Evolutionary conservation across 2,797 vertebrate genomes (phyloP), one percentile per base, ranked within the genome.

Genomic region (Pseudochirops cupreus): DNA sequence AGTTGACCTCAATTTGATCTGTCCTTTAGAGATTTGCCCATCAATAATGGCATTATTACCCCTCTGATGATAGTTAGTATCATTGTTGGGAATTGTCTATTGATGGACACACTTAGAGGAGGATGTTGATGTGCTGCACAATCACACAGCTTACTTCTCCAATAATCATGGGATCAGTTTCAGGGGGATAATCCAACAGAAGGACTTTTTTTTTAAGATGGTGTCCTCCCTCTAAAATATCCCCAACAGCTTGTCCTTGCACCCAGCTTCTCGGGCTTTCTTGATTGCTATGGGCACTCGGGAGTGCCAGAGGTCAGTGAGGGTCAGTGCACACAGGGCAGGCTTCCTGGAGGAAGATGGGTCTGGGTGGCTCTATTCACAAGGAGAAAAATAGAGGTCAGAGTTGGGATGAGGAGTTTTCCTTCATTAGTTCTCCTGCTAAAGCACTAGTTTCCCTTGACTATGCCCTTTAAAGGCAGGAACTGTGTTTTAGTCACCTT

Each of bases 1-100:
- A 98, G 98, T 98, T 98, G 98, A 98, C 97, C 98, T 98, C 98
- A 97, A 98, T 99, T 98, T 98, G 98, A 98, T 98, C 98, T 98
- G 98, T 98, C 98, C 98, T 98, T 98, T 96, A 91, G 97, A 99
- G 98, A 99, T 99, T 99, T 99, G 99, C 98, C 98, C 97, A 98
- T 98, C 98, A 98, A 98, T 98, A 98, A 98, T 98, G 98, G 97
- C 4, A 91, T 98, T 98, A 98, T 98, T 98, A 98, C 98, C 97
- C 98, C 98, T 98, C 94, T 95, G 98, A 98, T 97, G 98, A 98
- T 98, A 98, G 98, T 98, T 98, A 98, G 98, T 98, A 98, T 98
- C 98, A 98, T 98, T 97, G 97, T 95, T 98, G 98, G 98, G 98
- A 98, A 98, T 98, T 98, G 97, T 98, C 98, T 98, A 97, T 98